Percentiles rank a stretch among this genome's conserved stretches.
Conservation (phyloP, 2,888 invertebrate species). For the Mythimna vitellina region DNA sequence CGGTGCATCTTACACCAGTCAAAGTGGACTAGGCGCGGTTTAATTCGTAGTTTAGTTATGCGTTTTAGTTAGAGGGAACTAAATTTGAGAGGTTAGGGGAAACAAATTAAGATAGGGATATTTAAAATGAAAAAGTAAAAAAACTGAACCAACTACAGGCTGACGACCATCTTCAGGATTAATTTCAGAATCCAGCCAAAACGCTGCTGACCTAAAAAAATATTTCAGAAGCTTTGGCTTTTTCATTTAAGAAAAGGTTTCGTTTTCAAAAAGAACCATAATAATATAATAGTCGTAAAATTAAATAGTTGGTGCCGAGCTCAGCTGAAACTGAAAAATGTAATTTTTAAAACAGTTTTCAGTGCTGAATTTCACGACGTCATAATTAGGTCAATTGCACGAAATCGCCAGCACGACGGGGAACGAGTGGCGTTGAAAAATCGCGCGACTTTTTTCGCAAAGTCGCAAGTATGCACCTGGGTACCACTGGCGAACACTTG, state of each 20-base stretch:
- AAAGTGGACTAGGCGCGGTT: constrained; percentile 5
- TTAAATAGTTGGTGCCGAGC: constrained; percentile 48
- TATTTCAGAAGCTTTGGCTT: constrained; percentile 6
- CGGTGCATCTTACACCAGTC: constrained; percentile 49
- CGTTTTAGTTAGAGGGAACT: constrained; percentile 5
- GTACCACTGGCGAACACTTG: constrained; percentile 22
- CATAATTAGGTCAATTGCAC: constrained; percentile 73
- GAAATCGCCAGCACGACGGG: constrained; percentile 61
- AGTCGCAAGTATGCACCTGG: constrained; percentile 45
- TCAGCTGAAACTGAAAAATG: constrained; percentile 49
- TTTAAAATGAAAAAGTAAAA: background rate
- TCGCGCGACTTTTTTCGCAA: constrained; percentile 49
- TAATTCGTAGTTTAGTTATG: constrained; percentile 26
- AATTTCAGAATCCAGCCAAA: background rate
- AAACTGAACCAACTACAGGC: background rate
- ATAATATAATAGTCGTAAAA: constrained; percentile 48
- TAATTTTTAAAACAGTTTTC: constrained; percentile 60
- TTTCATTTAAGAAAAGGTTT: constrained; percentile 36
- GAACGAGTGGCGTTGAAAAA: constrained; percentile 61
- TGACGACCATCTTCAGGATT: background rate
- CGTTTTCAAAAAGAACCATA: constrained; percentile 22
- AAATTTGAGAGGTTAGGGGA: constrained; percentile 4
- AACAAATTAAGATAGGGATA: background rate
- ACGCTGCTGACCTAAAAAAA: background rate
- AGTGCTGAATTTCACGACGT: constrained; percentile 57